Evolutionary conservation across 2,888 invertebrate genomes (phyloP), one percentile per base, ranked within the genome.

Genomic region (Aporophyla nigra): DNA sequence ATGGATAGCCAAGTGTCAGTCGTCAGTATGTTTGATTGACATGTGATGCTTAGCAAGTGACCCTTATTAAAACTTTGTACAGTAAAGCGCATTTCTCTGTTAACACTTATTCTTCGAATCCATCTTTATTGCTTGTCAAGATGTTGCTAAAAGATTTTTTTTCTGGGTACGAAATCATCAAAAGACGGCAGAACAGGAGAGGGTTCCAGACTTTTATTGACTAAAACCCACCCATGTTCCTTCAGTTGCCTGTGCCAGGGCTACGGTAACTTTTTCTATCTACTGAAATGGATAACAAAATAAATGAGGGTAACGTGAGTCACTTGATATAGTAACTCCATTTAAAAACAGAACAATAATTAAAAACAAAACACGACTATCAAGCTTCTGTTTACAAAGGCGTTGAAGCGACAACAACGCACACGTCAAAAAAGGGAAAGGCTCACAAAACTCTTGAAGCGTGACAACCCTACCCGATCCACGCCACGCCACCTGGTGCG

Each of bases 391-490:
- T 51, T 51, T 51, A 51, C 33, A 27, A 67, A 63, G n/a, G 43
- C 61, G 54, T 73, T 78, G 66, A 79, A 80, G 16, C 68, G 21
- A 33, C 12, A 63, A 49, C 65, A 63, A 53, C 19, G 0, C n/a
- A 56, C 70, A 16, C 53, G 49, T 59, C 49, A 59, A 63, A 83
- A 78, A 79, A 61, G 40, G 58, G 59, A 83, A 61, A 27, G 24
- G 19, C 27, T 51, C 14, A 62, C 16, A 43, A 33, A 79, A 66
- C 59, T 69, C 51, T 58, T 79, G 43, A 73, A 33, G 71, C 68
- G 74, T 73, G 77, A 67, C 78, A 86, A 46, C 86, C 78, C 87
- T 87, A 68, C 49, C 74, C 43, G 66, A 53, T 72, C 43, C 74
- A 79, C 54, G 68, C 43, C 74, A 79, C 54, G 68, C 78, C 83